phyloP scores from a whole-genome alignment of 2,797 vertebrate genomes.

The Uromys caudimaculatus region DNA sequence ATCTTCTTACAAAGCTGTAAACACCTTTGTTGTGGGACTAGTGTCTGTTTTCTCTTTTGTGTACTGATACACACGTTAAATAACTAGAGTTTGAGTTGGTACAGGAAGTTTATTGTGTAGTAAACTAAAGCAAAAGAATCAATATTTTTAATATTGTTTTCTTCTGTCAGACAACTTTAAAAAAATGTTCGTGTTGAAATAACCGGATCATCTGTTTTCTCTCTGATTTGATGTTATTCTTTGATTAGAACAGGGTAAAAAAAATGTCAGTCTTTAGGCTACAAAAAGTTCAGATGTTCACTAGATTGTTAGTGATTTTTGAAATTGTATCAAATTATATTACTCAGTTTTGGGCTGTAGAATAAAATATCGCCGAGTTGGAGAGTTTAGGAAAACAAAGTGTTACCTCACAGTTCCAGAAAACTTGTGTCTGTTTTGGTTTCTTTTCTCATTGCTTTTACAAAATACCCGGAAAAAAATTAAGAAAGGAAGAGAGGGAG shows the following conservation, averaged over 20 bases:
- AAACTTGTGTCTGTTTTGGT: too few species aligned
- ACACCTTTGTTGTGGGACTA: not conserved
- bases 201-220: not conserved
- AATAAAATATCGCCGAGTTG: not conserved
- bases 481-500: not conserved
- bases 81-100: conserved; percentile 19
- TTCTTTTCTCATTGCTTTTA: not conserved
- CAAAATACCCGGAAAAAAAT: not conserved
- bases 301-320: not conserved
- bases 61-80: not conserved
- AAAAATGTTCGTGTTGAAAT: not conserved
- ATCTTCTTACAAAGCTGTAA: conserved; percentile 13
- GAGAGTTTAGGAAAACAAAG: not conserved
- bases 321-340: conserved; percentile 1
- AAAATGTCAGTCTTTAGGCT: conserved; percentile 18
- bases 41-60: not conserved
- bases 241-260: not conserved
- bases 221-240: not conserved
- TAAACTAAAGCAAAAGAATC: not conserved
- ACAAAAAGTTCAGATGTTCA: not conserved
- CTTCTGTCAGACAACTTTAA: not conserved
- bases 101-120: not conserved
- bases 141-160: conserved; percentile 43
- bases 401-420: not conserved
- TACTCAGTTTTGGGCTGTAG: not conserved